Conservation (phyloP, 1,140 invertebrate genomes). For the Cydia amplana region DNA sequence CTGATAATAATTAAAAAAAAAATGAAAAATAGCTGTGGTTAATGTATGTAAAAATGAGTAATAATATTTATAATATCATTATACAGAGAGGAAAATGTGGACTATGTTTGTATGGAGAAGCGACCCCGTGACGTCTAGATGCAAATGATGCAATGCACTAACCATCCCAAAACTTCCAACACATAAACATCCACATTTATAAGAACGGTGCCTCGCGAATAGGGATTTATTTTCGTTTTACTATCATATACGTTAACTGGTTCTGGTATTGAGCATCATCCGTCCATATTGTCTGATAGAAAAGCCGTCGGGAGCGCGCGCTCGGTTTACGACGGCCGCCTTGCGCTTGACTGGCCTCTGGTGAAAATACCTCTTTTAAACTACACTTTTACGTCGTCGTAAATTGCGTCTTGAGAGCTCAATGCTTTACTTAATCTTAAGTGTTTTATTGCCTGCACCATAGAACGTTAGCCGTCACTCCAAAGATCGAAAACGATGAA, state of each 20-base stretch:
- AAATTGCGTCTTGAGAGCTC: constrained; percentile 72
- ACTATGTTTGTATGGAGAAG: too few species aligned
- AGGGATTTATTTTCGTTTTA: neutral
- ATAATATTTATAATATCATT: too few species aligned
- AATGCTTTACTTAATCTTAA: constrained; percentile 63
- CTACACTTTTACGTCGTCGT: constrained; percentile 68
- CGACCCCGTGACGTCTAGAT: too few species aligned
- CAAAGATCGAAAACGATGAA: neutral
- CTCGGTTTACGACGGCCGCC: constrained; percentile 50
- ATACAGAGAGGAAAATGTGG: too few species aligned
- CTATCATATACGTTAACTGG: neutral
- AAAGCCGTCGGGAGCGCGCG: constrained; percentile 33
- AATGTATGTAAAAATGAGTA: too few species aligned
- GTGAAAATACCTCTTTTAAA: constrained; percentile 68
- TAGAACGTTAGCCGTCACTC: neutral
- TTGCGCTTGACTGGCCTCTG: constrained; percentile 44
- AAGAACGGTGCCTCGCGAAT: neutral
- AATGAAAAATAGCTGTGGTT: too few species aligned
- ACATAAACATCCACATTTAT: too few species aligned
- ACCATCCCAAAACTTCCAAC: too few species aligned
- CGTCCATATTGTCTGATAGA: constrained; percentile 33
- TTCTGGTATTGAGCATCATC: neutral
- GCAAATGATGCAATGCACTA: too few species aligned
- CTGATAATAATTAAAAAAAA: too few species aligned
- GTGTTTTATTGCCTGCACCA: constrained; percentile 42